Base-by-base conservation (phyloP, 2,797 vertebrate species). In the Onychomys leucogaster region DNA sequence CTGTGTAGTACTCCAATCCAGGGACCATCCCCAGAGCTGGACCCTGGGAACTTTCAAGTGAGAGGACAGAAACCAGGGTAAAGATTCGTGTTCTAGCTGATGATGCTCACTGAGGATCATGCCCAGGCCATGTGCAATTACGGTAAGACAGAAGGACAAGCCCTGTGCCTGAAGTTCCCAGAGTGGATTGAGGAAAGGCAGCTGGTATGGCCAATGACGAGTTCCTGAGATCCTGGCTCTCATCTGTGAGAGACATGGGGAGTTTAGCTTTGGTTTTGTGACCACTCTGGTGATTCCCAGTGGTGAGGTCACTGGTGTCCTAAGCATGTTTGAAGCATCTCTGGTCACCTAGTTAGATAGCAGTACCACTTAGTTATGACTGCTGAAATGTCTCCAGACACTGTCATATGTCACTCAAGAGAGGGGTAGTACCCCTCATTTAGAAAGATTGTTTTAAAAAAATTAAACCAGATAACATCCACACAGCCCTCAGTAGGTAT, bases 341-440 rank as follows among this genome's bases (percentile, higher is more conserved):
- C 32, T 55, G 9, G 81, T 5, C 23, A 63, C 46, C 4, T 25
- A 10, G 27, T 0, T 7, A 81, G 78, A 63, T 16, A 21, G 46
- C 59, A 43, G 32, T 12, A 87, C 65, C 59, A 59, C 41, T 71
- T 55, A 16, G 17, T 37, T 37, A 37, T 14, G 4, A 71, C 49
- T 63, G 88, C 32, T 90, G 81, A 93, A 87, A n/a, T 23, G 14
- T 81, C 69, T 81, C 29, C 83, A 83, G 86, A 75, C 23, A 80
- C 57, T 95, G 57, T 32, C 65, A 34, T 49, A 75, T 55, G 29
- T 73, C 16, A 84, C 29, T 21, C 21, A 46, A 27, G 6, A 49
- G 3, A 52, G 4, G 25, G 6, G 8, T 2, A 89, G 17, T 49
- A 59, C 4, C 69, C 78, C 23, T 49, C 16, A 34, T 21, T 57